Percentiles rank a stretch among this genome's conserved stretches.
phyloP scores from a whole-genome alignment of 2,797 vertebrate species.

The Protosalanx chinensis region DNA sequence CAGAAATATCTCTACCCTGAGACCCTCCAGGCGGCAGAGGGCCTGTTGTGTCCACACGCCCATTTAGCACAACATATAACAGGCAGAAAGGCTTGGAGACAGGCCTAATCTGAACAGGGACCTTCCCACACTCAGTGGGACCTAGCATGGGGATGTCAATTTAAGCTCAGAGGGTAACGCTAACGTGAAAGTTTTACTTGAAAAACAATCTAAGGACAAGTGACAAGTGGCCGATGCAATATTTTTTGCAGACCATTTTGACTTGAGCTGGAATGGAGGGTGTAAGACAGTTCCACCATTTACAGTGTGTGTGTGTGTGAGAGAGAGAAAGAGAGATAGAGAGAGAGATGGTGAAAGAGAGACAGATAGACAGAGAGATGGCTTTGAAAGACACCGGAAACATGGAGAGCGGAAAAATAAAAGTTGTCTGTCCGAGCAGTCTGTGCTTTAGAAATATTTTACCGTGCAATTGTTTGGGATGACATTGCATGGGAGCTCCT shows the following conservation, averaged over 20 bases:
- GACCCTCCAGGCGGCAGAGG: constrained; percentile 39
- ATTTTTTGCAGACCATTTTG: too few species aligned
- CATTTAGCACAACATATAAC: constrained; percentile 62
- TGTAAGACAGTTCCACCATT: too few species aligned
- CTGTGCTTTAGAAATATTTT: constrained; percentile 58
- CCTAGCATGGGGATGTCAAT: constrained; percentile 2
- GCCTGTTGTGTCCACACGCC: constrained; percentile 39
- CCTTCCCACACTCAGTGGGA: constrained; percentile 22
- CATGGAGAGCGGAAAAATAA: constrained; percentile 43
- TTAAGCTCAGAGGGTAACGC: constrained; percentile 17
- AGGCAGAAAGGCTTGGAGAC: constrained; percentile 22
- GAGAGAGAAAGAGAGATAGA: constrained; percentile 25
- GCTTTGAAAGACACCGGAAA: constrained; percentile 44
- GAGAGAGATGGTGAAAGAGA: background rate
- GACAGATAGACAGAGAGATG: too few species aligned
- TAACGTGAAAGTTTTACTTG: constrained; percentile 27
- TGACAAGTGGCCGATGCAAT: too few species aligned
- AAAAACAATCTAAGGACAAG: background rate
- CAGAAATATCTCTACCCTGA: constrained; percentile 54
- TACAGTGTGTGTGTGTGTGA: too few species aligned
- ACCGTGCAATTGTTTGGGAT: constrained; percentile 67
- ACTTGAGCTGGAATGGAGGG: too few species aligned
- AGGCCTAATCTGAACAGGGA: constrained; percentile 48
- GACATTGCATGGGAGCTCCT: constrained; percentile 71
- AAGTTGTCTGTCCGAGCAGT: constrained; percentile 62